Evolutionary conservation across 2,113 vertebrate species (phyloP).

Genomic region (Benitochromis conjunctus): DNA sequence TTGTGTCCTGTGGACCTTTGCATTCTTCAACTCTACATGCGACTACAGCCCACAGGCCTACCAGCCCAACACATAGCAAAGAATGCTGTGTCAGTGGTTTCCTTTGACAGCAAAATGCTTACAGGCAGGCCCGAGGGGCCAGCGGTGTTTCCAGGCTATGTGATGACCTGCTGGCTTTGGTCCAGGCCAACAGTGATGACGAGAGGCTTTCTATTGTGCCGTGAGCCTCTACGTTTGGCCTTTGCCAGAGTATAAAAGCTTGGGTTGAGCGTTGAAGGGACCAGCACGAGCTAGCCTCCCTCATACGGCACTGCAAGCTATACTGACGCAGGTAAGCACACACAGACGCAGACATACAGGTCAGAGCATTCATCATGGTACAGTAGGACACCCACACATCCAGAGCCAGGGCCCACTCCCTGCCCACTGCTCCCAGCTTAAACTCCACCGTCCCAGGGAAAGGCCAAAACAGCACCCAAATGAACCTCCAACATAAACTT

Average conservation of each 20-base stretch:
- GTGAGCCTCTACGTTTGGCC: constrained; percentile 62
- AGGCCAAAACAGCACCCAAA: constrained; percentile 28
- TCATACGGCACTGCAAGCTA: constrained; percentile 69
- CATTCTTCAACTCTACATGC: constrained; percentile 48
- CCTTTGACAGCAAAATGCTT: constrained; percentile 81
- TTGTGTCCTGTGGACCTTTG: constrained; percentile 42
- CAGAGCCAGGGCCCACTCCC: constrained; percentile 17
- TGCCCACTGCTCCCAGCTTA: constrained; percentile 1
- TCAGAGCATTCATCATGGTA: background rate
- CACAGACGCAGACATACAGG: constrained; percentile 24
- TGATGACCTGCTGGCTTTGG: constrained; percentile 76
- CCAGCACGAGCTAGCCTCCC: constrained; percentile 72
- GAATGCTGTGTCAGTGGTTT: constrained; percentile 77
- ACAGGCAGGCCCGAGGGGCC: constrained; percentile 69
- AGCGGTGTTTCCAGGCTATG: constrained; percentile 67
- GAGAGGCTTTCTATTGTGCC: constrained; percentile 80
- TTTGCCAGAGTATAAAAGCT: constrained; percentile 90
- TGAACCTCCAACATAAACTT: constrained; percentile 28
- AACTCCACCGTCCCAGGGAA: background rate
- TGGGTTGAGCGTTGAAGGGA: constrained; percentile 28
- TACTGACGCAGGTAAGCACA: constrained; percentile 81
- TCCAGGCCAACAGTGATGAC: constrained; percentile 80
- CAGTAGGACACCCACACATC: background rate
- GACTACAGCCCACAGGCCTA: constrained; percentile 24
- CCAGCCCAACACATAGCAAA: constrained; percentile 7